These are phyloP conservation scores for Petrocephalus microphthalmus DNA, from an alignment of 2,113 vertebrate genomes.

Conservation along the genomic window DNA sequence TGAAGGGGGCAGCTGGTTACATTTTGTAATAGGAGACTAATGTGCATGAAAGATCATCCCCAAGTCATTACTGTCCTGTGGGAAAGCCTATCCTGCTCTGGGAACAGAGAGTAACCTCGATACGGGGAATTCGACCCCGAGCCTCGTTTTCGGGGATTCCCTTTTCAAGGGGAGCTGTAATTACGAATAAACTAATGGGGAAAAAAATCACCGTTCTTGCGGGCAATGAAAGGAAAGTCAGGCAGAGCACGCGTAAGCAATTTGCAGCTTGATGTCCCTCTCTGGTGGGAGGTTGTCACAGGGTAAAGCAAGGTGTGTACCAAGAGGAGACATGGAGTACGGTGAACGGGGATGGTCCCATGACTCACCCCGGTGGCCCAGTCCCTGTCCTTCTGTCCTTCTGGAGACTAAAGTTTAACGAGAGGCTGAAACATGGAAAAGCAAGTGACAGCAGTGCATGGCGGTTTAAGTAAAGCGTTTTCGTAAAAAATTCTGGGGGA, in stretches of 20 bases:
- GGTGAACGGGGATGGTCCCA: background rate
- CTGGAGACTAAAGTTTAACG: background rate
- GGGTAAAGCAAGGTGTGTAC: background rate
- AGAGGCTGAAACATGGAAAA: background rate
- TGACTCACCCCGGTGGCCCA: background rate
- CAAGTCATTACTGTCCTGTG: background rate
- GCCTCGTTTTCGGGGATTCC: background rate
- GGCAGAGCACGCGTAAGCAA: background rate
- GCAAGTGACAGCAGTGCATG: background rate
- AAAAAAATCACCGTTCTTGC: background rate
- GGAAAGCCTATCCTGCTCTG: background rate
- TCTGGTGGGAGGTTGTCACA: background rate
- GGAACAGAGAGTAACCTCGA: background rate
- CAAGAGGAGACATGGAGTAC: too few species aligned
- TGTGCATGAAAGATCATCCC: background rate
- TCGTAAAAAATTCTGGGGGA: too few species aligned
- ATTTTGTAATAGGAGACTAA: conserved; percentile 1
- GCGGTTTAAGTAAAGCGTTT: background rate
- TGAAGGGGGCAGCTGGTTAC: conserved; percentile 1
- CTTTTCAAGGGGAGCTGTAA: background rate
- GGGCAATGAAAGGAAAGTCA: background rate
- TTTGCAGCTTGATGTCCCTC: background rate
- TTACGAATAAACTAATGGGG: background rate
- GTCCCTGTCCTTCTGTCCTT: background rate
- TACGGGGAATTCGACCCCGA: background rate